Base-by-base conservation (phyloP, 2,797 vertebrate genomes). In the Phataginus tricuspis region DNA sequence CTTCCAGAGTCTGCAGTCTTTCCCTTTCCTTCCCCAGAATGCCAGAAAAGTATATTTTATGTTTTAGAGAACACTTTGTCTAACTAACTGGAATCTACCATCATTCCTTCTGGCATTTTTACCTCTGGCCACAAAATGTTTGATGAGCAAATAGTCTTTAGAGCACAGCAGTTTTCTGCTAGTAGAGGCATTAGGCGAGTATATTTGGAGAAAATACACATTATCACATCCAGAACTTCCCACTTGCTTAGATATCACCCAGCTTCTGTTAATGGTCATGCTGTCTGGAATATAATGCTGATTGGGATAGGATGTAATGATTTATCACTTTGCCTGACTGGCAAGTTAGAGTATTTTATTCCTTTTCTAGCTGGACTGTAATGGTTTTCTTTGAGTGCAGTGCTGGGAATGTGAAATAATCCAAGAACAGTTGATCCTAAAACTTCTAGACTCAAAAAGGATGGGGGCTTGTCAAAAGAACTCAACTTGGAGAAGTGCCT, bases 361-460 rank as follows among this genome's bases (percentile, higher is more conserved):
- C 18, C 14, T 91, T 89, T 23, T 82, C 2, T 90, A 61, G 63
- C 4, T 82, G 37, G 7, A 39, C 45, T 51, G 0, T 42, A 72
- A 19, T 78, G 27, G 19, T 64, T 71, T 82, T 77, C 63, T 90
- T 93, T 71, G n/a, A 86, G 19, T 89, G n/a, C n/a, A 53, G 11
- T 94, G 61, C 66, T 82, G 89, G 53, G 10, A 96, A 84, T 72
- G 37, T 59, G 80, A 61, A 77, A 63, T 71, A 94, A 45, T 68
- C 39, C 19, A 83, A 16, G 19, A 86, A 69, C 61, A 87, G 75
- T 94, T 87, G 71, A 25, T 86, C 55, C 45, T 83, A 77, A 88
- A 94, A 86, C 23, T 63, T 93, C 8, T 61, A 4, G 31, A 53
- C 57, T 84, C 27, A 71, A 31, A 23, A 69, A 84, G 51, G 29